Base-by-base conservation (phyloP, 1,140 invertebrate species). In the Sipha flava region DNA sequence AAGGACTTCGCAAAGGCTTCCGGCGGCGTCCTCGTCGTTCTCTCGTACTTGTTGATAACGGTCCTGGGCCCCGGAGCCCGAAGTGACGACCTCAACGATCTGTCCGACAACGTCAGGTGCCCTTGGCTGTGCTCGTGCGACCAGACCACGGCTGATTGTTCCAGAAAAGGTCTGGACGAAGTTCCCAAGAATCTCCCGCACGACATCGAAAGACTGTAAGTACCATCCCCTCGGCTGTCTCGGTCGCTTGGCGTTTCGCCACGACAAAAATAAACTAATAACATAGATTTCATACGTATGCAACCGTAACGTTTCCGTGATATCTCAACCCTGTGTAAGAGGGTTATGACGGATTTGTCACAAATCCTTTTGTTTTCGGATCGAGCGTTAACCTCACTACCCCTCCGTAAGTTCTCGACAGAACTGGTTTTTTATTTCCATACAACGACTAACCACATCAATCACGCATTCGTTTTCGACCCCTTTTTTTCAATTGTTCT, bases 121-220 rank as follows among this genome's bases (percentile, higher is more conserved):
- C 96, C 93, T 1, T 86, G 88, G 18, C 90, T 89, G 81, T 99
- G 95, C 85, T 90, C 90, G 29, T 97, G 95, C 85, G 90, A 94
- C 82, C 94, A 93, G 18, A 94, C 93, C 3, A 90, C 91, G 10
- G 95, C 99, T 1, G 94, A 98, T 84, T 99, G 97, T 85, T 94
- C 95, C 7, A 90, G 91, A 45, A 90, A 92, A 73, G 90, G 90
- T 40, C 88, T 99, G 0, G 89, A 89, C 18, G 90, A 93, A 82
- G 92, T 98, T 82, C 98, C 98, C 0, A 87, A 91, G 66, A 92
- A 97, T 83, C 89, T 99, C 81, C 97, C 97, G 2, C 88, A 93
- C 79, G 95, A 95, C 84, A 96, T 95, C 10, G 95, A 94, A 7
- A 92, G 94, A 83, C 87, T 99, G 80, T 59, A 45, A 79, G 73